Evolutionary conservation across 2,888 invertebrate genomes (phyloP).

Genomic region (Hanleya hanleyi): DNA sequence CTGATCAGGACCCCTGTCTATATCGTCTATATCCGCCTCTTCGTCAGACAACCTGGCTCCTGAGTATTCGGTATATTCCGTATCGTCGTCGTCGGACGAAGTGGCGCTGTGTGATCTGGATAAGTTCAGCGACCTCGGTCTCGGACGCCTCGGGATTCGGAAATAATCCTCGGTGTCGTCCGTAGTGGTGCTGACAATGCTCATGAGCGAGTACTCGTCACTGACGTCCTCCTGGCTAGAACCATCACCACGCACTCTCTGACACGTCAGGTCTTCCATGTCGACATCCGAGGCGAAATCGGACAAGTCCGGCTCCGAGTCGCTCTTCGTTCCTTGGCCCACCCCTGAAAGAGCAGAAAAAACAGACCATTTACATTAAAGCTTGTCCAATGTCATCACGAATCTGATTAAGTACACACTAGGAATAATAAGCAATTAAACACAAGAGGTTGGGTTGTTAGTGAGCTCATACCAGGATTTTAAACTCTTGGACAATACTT

Average conservation of each 20-base stretch:
- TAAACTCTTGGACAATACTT: too few species aligned
- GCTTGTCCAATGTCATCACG: too few species aligned
- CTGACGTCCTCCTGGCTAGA: slow-evolving; percentile 61
- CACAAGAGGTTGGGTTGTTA: too few species aligned
- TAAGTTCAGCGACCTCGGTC: slow-evolving; percentile 64
- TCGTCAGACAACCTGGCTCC: slow-evolving; percentile 1
- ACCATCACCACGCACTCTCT: slow-evolving; percentile 52
- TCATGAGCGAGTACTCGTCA: slow-evolving; percentile 59
- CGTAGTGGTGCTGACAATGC: slow-evolving; percentile 11
- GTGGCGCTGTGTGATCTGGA: slow-evolving; percentile 64
- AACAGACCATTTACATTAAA: too few species aligned
- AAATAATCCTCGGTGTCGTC: slow-evolving; percentile 8
- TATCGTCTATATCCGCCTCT: neutral
- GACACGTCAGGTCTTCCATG: slow-evolving; percentile 59
- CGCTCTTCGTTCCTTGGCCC: slow-evolving; percentile 52
- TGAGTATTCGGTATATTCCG: slow-evolving; percentile 15
- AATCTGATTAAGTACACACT: too few species aligned
- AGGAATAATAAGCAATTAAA: too few species aligned
- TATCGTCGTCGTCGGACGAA: slow-evolving; percentile 64
- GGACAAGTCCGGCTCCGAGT: slow-evolving; percentile 60
- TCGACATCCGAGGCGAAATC: slow-evolving; percentile 60
- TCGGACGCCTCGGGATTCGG: neutral
- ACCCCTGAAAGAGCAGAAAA: slow-evolving; percentile 33
- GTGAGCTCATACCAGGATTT: too few species aligned
- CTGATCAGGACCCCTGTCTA: neutral